phyloP scores from a whole-genome alignment of 2,888 invertebrate species.

The Eristalinus sepulchralis region DNA sequence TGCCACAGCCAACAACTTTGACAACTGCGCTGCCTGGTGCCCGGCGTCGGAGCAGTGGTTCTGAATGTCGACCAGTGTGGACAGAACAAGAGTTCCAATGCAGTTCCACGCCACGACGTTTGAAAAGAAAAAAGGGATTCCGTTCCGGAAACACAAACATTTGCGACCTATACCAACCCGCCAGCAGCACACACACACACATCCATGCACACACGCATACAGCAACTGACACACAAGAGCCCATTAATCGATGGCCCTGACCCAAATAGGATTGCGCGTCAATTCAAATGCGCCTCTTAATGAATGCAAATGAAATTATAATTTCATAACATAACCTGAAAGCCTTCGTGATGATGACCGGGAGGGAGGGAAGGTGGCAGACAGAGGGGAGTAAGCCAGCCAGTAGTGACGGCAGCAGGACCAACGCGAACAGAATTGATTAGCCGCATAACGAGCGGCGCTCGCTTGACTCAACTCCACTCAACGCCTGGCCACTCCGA shows the following conservation, averaged over 20 bases:
- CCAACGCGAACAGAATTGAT: slow-evolving; percentile 71
- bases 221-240: neutral
- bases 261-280: slow-evolving; percentile 55
- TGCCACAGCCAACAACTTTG: too few relatives aligned
- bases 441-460: slow-evolving; percentile 53
- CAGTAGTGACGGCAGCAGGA: slow-evolving; percentile 46
- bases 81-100: too few relatives aligned
- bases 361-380: neutral
- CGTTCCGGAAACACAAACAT: neutral
- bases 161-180: slow-evolving; percentile 62
- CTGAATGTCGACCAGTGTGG: too few relatives aligned
- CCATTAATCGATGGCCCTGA: slow-evolving; percentile 67
- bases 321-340: slow-evolving; percentile 66
- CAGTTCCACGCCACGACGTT: too few relatives aligned
- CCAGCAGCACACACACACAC: neutral
- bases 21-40: too few relatives aligned
- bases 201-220: neutral
- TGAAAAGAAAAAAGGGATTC: too few relatives aligned
- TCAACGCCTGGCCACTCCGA: slow-evolving; percentile 14
- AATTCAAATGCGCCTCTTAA: slow-evolving; percentile 58
- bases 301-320: slow-evolving; percentile 64
- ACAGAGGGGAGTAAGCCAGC: neutral
- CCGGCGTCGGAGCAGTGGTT: too few relatives aligned
- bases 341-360: slow-evolving; percentile 16
- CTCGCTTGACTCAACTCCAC: slow-evolving; percentile 26